A percentile compares a stretch with the other conserved stretches of the same genome.
Conservation (phyloP, 2,797 vertebrate species). For the Gallirallus australis region DNA sequence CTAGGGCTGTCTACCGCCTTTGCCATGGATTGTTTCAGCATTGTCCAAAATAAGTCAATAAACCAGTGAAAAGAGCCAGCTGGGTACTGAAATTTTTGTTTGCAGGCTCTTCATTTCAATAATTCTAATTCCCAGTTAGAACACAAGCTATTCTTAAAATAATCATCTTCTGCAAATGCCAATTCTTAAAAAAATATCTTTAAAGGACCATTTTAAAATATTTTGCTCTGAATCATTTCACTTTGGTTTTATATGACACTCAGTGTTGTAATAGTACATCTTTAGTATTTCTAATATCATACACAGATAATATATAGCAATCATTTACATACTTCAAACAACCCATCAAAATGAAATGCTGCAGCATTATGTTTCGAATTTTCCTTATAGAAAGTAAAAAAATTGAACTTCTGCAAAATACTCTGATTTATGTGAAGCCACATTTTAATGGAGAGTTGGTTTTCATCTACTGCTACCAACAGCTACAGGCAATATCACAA, state of each 20-base stretch:
- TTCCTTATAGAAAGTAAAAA: not conserved
- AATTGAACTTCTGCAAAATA: not conserved
- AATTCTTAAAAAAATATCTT: not conserved
- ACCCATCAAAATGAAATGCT: not conserved
- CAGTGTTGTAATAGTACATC: not conserved
- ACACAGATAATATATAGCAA: not conserved
- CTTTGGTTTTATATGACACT: not conserved
- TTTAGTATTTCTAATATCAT: not conserved
- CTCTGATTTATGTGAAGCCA: not conserved
- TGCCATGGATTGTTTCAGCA: not conserved
- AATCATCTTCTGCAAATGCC: not conserved
- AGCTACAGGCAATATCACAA: not conserved
- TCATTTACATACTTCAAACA: not conserved
- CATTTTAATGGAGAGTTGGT: not conserved
- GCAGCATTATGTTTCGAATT: not conserved
- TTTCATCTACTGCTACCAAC: not conserved
- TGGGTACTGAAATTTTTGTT: not conserved
- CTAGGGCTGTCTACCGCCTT: not conserved
- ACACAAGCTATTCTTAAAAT: not conserved
- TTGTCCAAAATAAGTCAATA: not conserved
- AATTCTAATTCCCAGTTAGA: not conserved
- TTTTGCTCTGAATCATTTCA: not conserved
- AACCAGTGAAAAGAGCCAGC: not conserved
- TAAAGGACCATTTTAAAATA: not conserved
- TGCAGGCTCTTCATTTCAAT: not conserved